phyloP scores from a whole-genome alignment of 2,888 invertebrate species.

The Cheiracanthium punctorium region DNA sequence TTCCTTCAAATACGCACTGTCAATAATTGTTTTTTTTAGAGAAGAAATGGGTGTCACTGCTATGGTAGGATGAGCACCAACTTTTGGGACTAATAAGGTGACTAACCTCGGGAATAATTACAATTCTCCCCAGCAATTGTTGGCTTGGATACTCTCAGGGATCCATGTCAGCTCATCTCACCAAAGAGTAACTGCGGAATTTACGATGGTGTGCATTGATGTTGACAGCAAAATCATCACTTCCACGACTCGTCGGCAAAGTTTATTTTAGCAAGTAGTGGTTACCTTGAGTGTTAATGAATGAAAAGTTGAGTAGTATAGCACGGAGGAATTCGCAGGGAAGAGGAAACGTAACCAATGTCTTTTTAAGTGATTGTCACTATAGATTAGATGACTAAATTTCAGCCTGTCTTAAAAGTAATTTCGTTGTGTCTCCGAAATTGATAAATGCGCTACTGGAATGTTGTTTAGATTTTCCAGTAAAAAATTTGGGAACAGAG shows the following conservation, averaged over 20 bases:
- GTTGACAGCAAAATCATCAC: not conserved
- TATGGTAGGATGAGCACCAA: slow-evolving; percentile 31
- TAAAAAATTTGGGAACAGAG: too few species aligned
- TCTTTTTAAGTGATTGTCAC: not conserved
- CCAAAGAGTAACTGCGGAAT: not conserved
- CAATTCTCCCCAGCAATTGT: not conserved
- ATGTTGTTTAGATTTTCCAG: too few species aligned
- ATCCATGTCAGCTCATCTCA: slow-evolving; percentile 1
- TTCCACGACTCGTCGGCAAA: not conserved
- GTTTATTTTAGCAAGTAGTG: not conserved
- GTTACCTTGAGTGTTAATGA: not conserved
- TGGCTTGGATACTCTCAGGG: not conserved
- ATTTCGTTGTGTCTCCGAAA: too few species aligned
- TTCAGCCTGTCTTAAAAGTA: not conserved
- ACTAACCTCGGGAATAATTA: slow-evolving; percentile 29
- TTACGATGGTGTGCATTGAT: not conserved
- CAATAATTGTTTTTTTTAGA: too few species aligned
- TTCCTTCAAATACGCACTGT: too few species aligned
- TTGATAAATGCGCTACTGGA: too few species aligned
- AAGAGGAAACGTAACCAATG: not conserved
- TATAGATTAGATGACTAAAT: not conserved
- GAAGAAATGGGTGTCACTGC: not conserved
- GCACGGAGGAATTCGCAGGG: not conserved
- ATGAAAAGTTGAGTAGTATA: not conserved
- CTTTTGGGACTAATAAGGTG: slow-evolving; percentile 1